These are phyloP conservation scores for Drosophila nigrodunni DNA, from an alignment of 1,140 invertebrate genomes.

Conservation along the genomic window DNA sequence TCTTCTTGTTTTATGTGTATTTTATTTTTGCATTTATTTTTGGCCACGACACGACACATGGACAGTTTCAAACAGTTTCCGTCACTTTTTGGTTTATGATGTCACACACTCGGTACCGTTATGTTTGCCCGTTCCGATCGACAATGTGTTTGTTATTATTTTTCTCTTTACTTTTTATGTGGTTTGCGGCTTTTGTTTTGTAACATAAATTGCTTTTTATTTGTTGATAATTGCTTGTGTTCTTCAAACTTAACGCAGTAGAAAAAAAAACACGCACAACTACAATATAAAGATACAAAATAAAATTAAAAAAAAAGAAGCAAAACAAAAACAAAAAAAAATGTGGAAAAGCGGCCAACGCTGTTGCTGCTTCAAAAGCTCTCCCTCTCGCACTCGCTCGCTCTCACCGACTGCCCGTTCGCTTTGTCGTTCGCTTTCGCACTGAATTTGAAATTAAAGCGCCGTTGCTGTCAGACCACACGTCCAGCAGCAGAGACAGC, in stretches of 20 bases:
- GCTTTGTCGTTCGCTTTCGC: slow-evolving; percentile 62
- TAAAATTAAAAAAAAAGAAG: slow-evolving; percentile 1
- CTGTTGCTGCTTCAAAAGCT: slow-evolving; percentile 37
- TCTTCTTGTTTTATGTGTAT: slow-evolving; percentile 38
- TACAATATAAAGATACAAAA: slow-evolving; percentile 16
- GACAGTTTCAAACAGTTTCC: slow-evolving; percentile 49
- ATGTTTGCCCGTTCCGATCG: slow-evolving; percentile 19
- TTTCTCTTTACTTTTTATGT: slow-evolving; percentile 3
- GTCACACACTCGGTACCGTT: slow-evolving; percentile 37
- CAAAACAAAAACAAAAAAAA: slow-evolving; percentile 18
- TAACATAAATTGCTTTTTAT: slow-evolving; percentile 43
- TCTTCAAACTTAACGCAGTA: slow-evolving; percentile 18
- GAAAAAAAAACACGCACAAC: slow-evolving; percentile 30
- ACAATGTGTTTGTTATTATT: slow-evolving; percentile 11
- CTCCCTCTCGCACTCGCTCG: slow-evolving; percentile 19
- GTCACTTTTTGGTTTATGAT: slow-evolving; percentile 60
- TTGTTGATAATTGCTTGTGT: slow-evolving; percentile 37
- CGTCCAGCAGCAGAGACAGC: slow-evolving; percentile 28
- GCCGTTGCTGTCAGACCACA: slow-evolving; percentile 49
- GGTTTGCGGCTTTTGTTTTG: slow-evolving; percentile 28
- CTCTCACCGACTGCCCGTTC: slow-evolving; percentile 35
- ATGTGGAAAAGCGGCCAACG: slow-evolving; percentile 38
- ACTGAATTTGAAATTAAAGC: slow-evolving; percentile 63
- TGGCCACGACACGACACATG: slow-evolving; percentile 56
- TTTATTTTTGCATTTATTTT: slow-evolving; percentile 65